Base-by-base conservation (phyloP, 2,797 vertebrate genomes). In the Acanthurus tractus region DNA sequence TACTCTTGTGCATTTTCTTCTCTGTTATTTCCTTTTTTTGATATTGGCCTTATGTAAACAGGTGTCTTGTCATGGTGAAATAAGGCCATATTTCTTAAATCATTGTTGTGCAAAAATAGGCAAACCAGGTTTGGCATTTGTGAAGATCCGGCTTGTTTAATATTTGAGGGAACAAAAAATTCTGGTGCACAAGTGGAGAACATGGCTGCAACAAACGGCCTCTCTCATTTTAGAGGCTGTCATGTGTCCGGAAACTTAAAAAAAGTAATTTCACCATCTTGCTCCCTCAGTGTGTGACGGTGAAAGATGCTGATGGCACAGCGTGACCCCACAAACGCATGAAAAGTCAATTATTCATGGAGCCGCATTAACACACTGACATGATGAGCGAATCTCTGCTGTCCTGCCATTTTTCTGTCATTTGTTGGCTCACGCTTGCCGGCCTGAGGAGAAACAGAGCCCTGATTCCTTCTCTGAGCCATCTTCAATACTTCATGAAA, bases 401-500 rank as follows among this genome's bases (percentile, higher is more conserved):
- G 66, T 69, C 54, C 79, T 81, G 78, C 67, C 81, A 53, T 54
- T 65, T 81, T 52, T 52, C 66, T 62, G 22, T 78, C 76, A n/a
- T 57, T 67, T 44, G 8, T 56, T 84, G 85, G 84, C 78, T 61
- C 23, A 1, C 23, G 3, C 34, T 46, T 14, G 17, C 46, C 20
- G 2, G 75, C 88, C 85, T 12, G 42, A 63, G 76, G 88, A 79
- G 23, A 63, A 29, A 42, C 61, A 63, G 65, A 56, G 65, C 66
- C 44, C 48, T 70, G 62, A 76, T 63, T 63, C 23, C 65, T 23
- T 46, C 85, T 84, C 70, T 42, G 61, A 83, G 92, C 85, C 38
- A 76, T 86, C 56, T 17, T 94, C 73, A 93, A 93, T 94, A 87
- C 55, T 93, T 93, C 20, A 94, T 93, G 81, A 79, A 89, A 75